Base-by-base conservation (phyloP, 2,888 invertebrate species). In the Patella pellucida region DNA sequence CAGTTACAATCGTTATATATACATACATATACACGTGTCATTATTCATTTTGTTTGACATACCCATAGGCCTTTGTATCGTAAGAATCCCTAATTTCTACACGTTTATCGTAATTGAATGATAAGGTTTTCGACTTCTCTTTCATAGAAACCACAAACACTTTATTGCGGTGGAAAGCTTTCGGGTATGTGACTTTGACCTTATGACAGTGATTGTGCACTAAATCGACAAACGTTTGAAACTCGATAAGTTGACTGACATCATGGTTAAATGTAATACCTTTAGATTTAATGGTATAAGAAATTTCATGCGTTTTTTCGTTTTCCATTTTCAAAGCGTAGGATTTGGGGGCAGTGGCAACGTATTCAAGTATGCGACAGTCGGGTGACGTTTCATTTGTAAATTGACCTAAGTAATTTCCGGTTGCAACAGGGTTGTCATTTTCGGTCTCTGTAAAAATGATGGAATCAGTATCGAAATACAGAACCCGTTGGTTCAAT, bases 381-480 rank as follows among this genome's bases (percentile, higher is more conserved):
- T 19, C 71, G 3, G 31, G 50, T 3, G 84, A 85, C 72, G 86
- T 84, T 12, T 78, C 78, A 52, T 67, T 76, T 9, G 78, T 78
- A 7, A 41, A 41, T 14, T 81, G 72, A 5, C 80, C 81, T 14
- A 82, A 67, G 52, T 73, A 78, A 19, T 76, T 75, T 5, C 79
- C 82, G 1, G 52, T 1, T n/a, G 56, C n/a, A n/a, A 74, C 76
- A 51, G 76, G 62, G 5, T 15, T 16, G 12, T 78, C 72, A 1
- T 72, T 79, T 0, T 56, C 56, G 16, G 62, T 14, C 51, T 72
- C 72, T 14, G 82, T 76, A 73, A 84, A 90, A 56, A 91, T 86
- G 7, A 89, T 83, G 2, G 85, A 85, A 75, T 90, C 90, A 0
- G 91, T 91, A 71, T 91, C 90, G 70, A 79, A 89, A 79, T 91